Percentiles rank a stretch among this genome's conserved stretches.
These are phyloP conservation scores for Micropoecilia bifurca DNA, from an alignment of 2,797 vertebrate species.

Conservation along the genomic window DNA sequence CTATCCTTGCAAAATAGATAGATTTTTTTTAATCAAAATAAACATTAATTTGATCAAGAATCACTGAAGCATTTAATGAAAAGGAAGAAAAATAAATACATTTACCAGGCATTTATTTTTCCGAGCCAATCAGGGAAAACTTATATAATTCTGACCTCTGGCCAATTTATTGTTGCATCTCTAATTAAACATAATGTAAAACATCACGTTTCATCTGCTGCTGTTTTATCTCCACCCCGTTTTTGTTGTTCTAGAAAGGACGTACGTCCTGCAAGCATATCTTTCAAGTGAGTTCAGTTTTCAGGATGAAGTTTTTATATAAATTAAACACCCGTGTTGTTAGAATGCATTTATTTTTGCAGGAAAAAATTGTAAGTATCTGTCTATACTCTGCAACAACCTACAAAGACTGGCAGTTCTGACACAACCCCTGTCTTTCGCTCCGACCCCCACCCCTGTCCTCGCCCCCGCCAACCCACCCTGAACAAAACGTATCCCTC, in stretches of 20 bases:
- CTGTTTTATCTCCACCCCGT: slow-evolving; percentile 35
- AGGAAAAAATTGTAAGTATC: background rate
- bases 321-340: background rate
- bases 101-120: background rate
- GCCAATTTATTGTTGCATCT: background rate
- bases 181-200: slow-evolving; percentile 6
- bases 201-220: slow-evolving; percentile 20
- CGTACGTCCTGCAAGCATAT: slow-evolving; percentile 15
- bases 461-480: slow-evolving; percentile 50
- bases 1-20: slow-evolving; percentile 17
- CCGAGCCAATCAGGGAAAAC: background rate
- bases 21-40: background rate
- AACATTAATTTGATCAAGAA: background rate
- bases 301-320: background rate
- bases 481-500: slow-evolving; percentile 56
- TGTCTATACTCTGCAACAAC: slow-evolving; percentile 28
- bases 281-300: slow-evolving; percentile 28
- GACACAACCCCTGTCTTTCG: slow-evolving; percentile 54
- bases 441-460: slow-evolving; percentile 36
- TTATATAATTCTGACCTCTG: background rate
- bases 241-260: slow-evolving; percentile 53
- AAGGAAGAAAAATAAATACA: background rate
- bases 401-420: slow-evolving; percentile 62
- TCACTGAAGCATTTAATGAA: background rate
- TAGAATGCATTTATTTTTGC: background rate